Percentiles rank a stretch among this genome's conserved stretches.
Conservation (phyloP, 2,888 invertebrate genomes). For the Herminia tarsipennalis region DNA sequence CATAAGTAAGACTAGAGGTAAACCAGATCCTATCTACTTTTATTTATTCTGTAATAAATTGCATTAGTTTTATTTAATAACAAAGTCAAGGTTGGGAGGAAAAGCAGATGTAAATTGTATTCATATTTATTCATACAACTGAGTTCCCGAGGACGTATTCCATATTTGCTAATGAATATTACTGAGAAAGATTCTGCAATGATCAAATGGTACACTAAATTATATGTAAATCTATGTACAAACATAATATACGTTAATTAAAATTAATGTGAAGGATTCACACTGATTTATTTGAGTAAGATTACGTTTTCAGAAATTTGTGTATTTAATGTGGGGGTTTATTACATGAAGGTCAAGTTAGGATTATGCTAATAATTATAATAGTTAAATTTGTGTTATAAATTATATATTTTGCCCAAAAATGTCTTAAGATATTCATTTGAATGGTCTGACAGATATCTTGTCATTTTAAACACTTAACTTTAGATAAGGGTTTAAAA, state of each 20-base stretch:
- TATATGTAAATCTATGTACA: conserved; percentile 17
- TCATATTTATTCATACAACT: conserved; percentile 60
- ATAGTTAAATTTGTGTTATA: too few species aligned
- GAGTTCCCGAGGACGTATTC: conserved; percentile 44
- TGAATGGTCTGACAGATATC: too few species aligned
- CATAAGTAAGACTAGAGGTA: not conserved
- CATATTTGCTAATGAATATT: conserved; percentile 62
- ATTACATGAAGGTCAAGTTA: too few species aligned
- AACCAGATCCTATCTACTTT: conserved; percentile 14
- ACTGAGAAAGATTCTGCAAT: conserved; percentile 46
- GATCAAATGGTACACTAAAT: conserved; percentile 39
- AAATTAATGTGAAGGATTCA: too few species aligned
- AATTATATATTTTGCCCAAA: too few species aligned
- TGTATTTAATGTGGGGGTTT: too few species aligned
- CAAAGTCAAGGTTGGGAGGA: conserved; percentile 38
- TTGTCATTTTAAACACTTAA: too few species aligned
- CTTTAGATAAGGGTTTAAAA: too few species aligned
- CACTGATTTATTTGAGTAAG: too few species aligned
- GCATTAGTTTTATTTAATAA: conserved; percentile 33
- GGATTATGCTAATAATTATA: too few species aligned
- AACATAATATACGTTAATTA: conserved; percentile 5
- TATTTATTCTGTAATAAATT: conserved; percentile 19
- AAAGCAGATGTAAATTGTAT: conserved; percentile 65
- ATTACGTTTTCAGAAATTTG: too few species aligned
- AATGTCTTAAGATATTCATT: too few species aligned